Conservation (phyloP, 2,113 vertebrate species). For the Pterophyllum scalare region DNA sequence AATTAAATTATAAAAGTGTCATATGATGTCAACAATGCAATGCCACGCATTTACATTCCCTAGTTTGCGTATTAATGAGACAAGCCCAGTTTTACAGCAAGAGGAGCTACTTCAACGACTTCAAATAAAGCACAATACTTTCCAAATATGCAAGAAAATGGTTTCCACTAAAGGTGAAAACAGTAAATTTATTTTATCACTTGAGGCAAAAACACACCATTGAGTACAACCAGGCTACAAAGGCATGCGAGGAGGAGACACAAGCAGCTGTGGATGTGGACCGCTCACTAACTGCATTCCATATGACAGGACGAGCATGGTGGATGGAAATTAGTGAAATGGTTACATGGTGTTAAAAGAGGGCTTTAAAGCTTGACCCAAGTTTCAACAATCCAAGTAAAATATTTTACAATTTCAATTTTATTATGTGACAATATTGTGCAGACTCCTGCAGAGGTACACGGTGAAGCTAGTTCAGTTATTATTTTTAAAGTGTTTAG, state of each 20-base stretch:
- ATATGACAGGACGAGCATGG: neutral
- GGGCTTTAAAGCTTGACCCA: neutral
- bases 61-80: neutral
- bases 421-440: too few relatives aligned
- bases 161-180: neutral
- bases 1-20: neutral
- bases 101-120: neutral
- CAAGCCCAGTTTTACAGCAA: neutral
- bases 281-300: fast-evolving
- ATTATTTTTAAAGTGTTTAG: too few relatives aligned
- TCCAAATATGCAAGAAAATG: neutral
- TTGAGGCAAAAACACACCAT: neutral
- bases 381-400: too few relatives aligned
- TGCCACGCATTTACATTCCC: neutral
- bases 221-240: neutral
- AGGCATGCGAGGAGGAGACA: neutral
- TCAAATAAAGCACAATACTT: neutral
- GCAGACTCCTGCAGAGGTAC: too few relatives aligned
- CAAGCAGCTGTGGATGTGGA: neutral
- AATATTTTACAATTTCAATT: too few relatives aligned
- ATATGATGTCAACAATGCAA: neutral
- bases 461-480: too few relatives aligned
- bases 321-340: neutral
- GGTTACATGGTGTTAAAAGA: fast-evolving
- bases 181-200: neutral